These are phyloP conservation scores for Bujurquina vittata DNA, from an alignment of 2,113 vertebrate species.

Conservation along the genomic window DNA sequence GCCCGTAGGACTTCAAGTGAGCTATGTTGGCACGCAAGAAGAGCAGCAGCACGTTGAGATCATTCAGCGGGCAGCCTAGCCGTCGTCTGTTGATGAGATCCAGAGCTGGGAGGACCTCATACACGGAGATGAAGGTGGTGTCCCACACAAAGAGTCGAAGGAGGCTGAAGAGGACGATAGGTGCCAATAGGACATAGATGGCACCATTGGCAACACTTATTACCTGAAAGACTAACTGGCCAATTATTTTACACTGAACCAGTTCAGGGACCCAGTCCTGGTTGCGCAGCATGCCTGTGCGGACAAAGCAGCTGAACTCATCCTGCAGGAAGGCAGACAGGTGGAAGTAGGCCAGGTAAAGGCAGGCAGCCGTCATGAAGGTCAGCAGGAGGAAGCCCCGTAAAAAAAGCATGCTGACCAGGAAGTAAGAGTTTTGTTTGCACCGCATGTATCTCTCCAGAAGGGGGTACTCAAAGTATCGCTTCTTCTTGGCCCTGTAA, in stretches of 20 bases:
- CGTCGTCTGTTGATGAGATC: slow-evolving; percentile 88
- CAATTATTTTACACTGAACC: slow-evolving; percentile 91
- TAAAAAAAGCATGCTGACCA: slow-evolving; percentile 89
- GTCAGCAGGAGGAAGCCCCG: slow-evolving; percentile 88
- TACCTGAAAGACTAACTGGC: slow-evolving; percentile 90
- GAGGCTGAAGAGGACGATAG: slow-evolving; percentile 88
- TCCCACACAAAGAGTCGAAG: slow-evolving; percentile 93
- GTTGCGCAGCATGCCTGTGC: slow-evolving; percentile 82
- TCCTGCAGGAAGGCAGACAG: slow-evolving; percentile 90
- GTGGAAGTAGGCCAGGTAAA: slow-evolving; percentile 94
- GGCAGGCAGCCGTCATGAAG: slow-evolving; percentile 87
- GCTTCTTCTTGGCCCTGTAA: slow-evolving; percentile 89
- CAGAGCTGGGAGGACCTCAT: slow-evolving; percentile 93
- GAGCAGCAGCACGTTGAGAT: slow-evolving; percentile 92
- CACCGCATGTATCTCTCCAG: slow-evolving; percentile 92
- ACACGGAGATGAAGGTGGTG: slow-evolving; percentile 89
- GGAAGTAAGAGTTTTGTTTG: slow-evolving; percentile 89
- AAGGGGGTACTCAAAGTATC: slow-evolving; percentile 96
- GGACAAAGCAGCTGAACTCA: slow-evolving; percentile 93
- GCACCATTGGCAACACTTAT: slow-evolving; percentile 86
- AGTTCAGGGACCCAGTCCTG: slow-evolving; percentile 82
- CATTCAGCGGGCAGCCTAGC: slow-evolving; percentile 92
- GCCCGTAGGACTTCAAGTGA: slow-evolving; percentile 88
- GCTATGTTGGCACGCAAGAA: slow-evolving; percentile 92
- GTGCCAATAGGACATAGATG: slow-evolving; percentile 86